Evolutionary conservation across 2,888 invertebrate genomes (phyloP).

Genomic region (Limnephilus marmoratus): DNA sequence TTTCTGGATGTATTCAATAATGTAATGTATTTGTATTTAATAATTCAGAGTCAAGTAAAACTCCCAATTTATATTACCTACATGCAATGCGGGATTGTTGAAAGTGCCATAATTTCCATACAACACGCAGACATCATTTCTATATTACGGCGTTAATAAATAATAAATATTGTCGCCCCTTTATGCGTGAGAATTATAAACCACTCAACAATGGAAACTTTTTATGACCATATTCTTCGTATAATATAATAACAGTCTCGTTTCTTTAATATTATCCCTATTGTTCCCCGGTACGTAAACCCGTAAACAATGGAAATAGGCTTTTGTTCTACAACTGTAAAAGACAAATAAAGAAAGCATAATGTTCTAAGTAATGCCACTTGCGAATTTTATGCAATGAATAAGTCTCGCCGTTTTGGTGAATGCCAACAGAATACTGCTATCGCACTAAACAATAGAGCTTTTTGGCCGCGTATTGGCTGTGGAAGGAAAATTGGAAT

Average conservation of each 20-base stretch:
- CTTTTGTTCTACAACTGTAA: conserved; percentile 57
- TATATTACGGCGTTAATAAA: conserved; percentile 27
- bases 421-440: conserved; percentile 2
- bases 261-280: conserved; percentile 54
- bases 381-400: conserved; percentile 50
- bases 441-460: conserved; percentile 30
- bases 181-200: conserved; percentile 17
- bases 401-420: conserved; percentile 18
- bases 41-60: too few relatives aligned
- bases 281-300: conserved; percentile 51
- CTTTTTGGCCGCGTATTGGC: conserved; percentile 41
- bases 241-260: conserved; percentile 36
- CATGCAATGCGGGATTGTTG: not conserved
- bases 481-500: conserved; percentile 27
- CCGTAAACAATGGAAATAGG: conserved; percentile 45
- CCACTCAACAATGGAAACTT: conserved; percentile 40
- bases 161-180: conserved; percentile 29
- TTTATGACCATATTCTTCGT: conserved; percentile 46
- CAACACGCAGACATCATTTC: not conserved
- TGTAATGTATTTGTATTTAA: too few relatives aligned
- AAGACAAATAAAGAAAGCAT: conserved; percentile 59
- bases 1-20: too few relatives aligned
- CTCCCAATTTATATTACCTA: too few relatives aligned
- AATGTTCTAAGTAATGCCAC: conserved; percentile 53
- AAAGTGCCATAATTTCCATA: not conserved